Evolutionary conservation across 2,113 vertebrate species (phyloP), one percentile per base, ranked within the genome.

Genomic region (Apus apus): DNA sequence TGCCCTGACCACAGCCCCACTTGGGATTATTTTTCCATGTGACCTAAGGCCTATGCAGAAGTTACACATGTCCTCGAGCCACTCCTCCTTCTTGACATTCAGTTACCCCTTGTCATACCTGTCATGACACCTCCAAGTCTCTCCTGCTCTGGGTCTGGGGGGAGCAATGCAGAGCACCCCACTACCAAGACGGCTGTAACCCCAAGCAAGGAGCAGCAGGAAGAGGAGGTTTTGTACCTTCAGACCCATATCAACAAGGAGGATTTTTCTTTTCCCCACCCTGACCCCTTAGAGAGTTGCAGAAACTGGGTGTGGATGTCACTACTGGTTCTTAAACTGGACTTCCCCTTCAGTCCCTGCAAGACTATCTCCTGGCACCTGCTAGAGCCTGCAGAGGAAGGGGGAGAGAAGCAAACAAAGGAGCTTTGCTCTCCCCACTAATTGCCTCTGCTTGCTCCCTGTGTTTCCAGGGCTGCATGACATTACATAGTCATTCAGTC

Each of bases 401-500:
- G 8, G 4, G 60, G 70, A 86, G 29, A 67, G 51, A 82, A 27
- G 26, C 45, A 77, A 74, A 85, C 77, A 89, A 94, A 90, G 72
- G 43, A 82, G 53, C 54, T 93, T 81, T 81, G 50, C 20, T 40
- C 72, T 85, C 65, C 61, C 64, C 29, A 2, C 40, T 81, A 72
- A 88, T 70, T 94, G 91, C 34, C 56, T 85, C 30, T 14, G 21
- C 68, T 93, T 78, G 20, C 66, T 93, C 68, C 51, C 60, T 50
- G 15, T 45, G 16, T 72, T 77, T 16, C 82, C 16, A 54, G 51
- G 23, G 40, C 92, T 75, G 81, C 34, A n/a, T 51, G 60, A 86
- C 82, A 97, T 98, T 97, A 97, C 97, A 83, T 66, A 98, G 96
- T 93, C 89, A 50, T 96, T 95, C 97, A 93, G 87, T 96, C 96